These are phyloP conservation scores for Hemithea aestivaria DNA, from an alignment of 2,888 invertebrate species.

Conservation along the genomic window DNA sequence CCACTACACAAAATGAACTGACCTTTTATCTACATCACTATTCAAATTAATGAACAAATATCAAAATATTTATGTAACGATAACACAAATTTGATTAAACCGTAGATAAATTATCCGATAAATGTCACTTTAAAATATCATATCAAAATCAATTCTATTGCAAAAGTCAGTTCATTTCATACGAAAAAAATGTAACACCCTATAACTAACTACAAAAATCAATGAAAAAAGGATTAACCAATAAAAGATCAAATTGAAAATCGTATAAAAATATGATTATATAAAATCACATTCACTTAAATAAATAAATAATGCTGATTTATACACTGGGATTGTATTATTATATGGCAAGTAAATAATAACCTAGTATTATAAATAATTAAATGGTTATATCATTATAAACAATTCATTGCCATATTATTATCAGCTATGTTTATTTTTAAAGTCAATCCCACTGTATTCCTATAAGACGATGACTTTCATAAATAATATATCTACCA, in stretches of 20 bases:
- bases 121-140: no score
- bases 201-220: conserved; percentile 12
- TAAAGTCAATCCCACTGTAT: conserved; percentile 14
- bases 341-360: conserved; percentile 47
- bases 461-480: conserved; percentile 10
- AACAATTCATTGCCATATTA: conserved; percentile 21
- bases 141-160: conserved; percentile 11
- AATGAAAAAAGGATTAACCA: conserved; percentile 28
- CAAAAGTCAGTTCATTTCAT: not conserved
- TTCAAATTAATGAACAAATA: conserved; percentile 7
- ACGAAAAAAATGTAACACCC: conserved; percentile 7
- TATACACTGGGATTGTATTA: conserved; percentile 40
- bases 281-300: conserved; percentile 35
- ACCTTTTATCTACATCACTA: not conserved
- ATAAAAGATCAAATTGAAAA: conserved; percentile 31
- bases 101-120: conserved; percentile 14
- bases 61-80: conserved; percentile 10
- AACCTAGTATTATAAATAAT: conserved; percentile 28
- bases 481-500: conserved; percentile 1
- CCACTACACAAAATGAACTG: not conserved
- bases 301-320: conserved; percentile 32
- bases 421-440: conserved; percentile 7
- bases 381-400: conserved; percentile 16
- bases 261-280: conserved; percentile 37
- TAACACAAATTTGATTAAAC: conserved; percentile 6